These are phyloP conservation scores for Drosophila infuscata DNA, from an alignment of 2,888 invertebrate species.

Conservation along the genomic window DNA sequence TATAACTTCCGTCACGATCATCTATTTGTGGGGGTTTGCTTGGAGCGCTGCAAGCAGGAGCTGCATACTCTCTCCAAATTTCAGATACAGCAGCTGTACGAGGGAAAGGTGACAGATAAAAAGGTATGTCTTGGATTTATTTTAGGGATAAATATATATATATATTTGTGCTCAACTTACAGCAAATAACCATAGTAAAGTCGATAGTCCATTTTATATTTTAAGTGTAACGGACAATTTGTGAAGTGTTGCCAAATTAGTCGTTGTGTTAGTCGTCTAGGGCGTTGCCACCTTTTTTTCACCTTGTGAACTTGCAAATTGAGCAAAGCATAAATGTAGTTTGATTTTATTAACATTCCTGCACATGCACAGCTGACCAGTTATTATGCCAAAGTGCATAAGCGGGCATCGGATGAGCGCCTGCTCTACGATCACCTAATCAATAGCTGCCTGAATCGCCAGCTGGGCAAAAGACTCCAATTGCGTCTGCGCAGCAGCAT, in stretches of 20 bases:
- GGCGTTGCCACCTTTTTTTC: not conserved
- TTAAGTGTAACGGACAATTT: not conserved
- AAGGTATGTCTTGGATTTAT: conserved; percentile 52
- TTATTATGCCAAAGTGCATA: conserved; percentile 72
- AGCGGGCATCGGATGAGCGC: conserved; percentile 62
- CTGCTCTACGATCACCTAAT: conserved; percentile 66
- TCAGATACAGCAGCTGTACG: conserved; percentile 50
- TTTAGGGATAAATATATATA: not conserved
- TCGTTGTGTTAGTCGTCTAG: not conserved
- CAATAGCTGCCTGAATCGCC: conserved; percentile 75
- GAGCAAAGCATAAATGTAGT: not conserved
- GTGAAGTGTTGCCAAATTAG: not conserved
- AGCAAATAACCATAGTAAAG: not conserved
- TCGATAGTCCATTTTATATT: not conserved
- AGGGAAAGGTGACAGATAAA: conserved; percentile 40
- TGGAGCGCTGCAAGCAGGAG: conserved; percentile 67
- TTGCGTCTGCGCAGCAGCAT: conserved; percentile 73
- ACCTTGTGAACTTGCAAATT: not conserved
- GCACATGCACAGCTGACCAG: conserved; percentile 54
- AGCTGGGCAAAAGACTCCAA: conserved; percentile 50
- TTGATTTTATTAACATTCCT: not conserved
- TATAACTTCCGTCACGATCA: conserved; percentile 77
- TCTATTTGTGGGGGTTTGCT: conserved; percentile 78
- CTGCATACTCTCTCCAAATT: conserved; percentile 41
- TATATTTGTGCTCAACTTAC: not conserved